These are phyloP conservation scores for Pelodytes ibericus DNA, from an alignment of 2,797 vertebrate species.

Conservation along the genomic window DNA sequence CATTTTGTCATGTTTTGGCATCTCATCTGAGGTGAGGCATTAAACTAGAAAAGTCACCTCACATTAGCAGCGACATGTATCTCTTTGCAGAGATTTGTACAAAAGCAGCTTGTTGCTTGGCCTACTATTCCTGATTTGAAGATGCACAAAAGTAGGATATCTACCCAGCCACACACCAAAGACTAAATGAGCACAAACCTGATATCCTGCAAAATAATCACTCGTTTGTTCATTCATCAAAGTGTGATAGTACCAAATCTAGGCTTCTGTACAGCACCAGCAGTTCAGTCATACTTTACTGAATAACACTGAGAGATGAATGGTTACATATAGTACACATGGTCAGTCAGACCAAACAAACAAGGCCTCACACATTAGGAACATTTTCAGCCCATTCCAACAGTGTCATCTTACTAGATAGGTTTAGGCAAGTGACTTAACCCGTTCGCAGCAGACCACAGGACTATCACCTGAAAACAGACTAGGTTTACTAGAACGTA, in stretches of 20 bases:
- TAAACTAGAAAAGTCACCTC: conserved; percentile 51
- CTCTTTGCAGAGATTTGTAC: conserved; percentile 39
- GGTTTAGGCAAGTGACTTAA: not conserved
- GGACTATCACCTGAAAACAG: no score
- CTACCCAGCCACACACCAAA: not conserved
- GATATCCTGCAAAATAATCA: conserved; percentile 29
- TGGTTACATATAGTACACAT: conserved; percentile 16
- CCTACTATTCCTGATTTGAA: conserved; percentile 22
- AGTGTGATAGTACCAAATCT: conserved; percentile 38
- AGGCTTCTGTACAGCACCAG: conserved; percentile 4
- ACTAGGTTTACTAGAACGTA: no score
- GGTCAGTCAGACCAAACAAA: conserved; percentile 22
- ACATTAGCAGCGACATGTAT: conserved; percentile 49
- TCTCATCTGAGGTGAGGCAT: conserved; percentile 45
- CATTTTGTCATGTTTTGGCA: conserved; percentile 51
- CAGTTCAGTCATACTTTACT: conserved; percentile 36
- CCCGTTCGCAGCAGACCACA: not conserved
- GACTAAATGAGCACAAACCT: not conserved
- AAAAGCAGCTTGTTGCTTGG: not conserved
- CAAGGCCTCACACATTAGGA: conserved; percentile 32
- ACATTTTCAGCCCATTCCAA: conserved; percentile 42
- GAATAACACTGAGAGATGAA: conserved; percentile 16
- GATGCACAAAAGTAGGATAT: conserved; percentile 27
- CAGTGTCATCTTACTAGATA: conserved; percentile 24
- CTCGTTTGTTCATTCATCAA: conserved; percentile 32